Conservation (phyloP, 2,888 invertebrate genomes). For the Bhutanitis thaidina region DNA sequence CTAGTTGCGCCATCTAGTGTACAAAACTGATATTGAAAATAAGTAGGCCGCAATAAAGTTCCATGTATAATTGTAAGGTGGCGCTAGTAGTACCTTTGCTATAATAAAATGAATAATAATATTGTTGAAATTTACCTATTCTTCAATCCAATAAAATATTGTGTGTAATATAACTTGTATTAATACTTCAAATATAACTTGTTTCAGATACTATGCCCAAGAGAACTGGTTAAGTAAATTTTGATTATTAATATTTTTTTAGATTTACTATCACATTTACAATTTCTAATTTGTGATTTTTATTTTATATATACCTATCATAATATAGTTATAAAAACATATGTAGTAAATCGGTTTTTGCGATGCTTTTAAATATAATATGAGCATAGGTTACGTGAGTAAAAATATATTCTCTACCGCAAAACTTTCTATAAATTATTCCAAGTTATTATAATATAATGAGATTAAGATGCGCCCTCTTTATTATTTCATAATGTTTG, state of each 20-base stretch:
- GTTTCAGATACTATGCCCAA: conserved; percentile 78
- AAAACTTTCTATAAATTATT: conserved; percentile 75
- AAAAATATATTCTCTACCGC: too few relatives aligned
- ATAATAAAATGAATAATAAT: too few relatives aligned
- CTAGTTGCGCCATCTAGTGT: conserved; percentile 37
- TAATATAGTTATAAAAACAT: too few relatives aligned
- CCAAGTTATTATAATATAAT: conserved; percentile 69
- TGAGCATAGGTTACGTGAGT: too few relatives aligned
- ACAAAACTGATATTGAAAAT: conserved; percentile 24
- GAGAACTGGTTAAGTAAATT: conserved; percentile 70
- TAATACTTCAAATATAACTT: conserved; percentile 54
- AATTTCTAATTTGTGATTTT: too few relatives aligned
- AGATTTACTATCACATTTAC: too few relatives aligned
- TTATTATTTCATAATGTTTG: conserved; percentile 72
- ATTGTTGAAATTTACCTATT: too few relatives aligned
- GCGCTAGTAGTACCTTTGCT: conserved; percentile 32
- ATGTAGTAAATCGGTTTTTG: too few relatives aligned
- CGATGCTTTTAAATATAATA: too few relatives aligned
- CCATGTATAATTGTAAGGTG: conserved; percentile 39
- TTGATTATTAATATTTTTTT: conserved; percentile 32
- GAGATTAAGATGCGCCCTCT: conserved; percentile 64
- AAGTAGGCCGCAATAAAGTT: conserved; percentile 29
- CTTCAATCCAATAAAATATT: too few relatives aligned
- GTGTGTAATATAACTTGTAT: conserved; percentile 29
- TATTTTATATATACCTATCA: too few relatives aligned